Evolutionary conservation across 2,797 vertebrate genomes (phyloP).

Genomic region (Pristis pectinata): DNA sequence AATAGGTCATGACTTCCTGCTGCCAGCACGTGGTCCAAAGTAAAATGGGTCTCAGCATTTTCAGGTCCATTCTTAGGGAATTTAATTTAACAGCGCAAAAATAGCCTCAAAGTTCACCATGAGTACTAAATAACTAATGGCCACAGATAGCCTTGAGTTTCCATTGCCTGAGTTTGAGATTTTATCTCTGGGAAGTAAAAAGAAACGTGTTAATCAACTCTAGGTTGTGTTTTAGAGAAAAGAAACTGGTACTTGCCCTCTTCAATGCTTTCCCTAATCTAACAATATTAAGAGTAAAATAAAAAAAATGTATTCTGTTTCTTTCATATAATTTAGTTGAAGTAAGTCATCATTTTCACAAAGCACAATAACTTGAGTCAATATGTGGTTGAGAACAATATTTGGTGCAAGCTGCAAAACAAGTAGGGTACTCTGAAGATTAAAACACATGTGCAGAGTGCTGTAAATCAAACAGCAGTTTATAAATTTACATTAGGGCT

Average conservation of each 20-base stretch:
- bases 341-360: conserved; percentile 18
- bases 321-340: not conserved
- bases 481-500: conserved; percentile 35
- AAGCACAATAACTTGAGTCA: conserved; percentile 14
- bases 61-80: not conserved
- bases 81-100: not conserved
- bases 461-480: conserved; percentile 37
- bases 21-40: too few species aligned
- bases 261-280: not conserved
- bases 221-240: not conserved
- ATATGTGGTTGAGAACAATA: conserved; percentile 1
- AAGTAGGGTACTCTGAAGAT: conserved; percentile 31
- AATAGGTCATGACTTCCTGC: not conserved
- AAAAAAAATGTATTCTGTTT: not conserved
- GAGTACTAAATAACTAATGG: not conserved
- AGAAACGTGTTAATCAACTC: not conserved
- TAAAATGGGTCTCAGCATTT: not conserved
- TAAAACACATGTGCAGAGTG: conserved; percentile 35
- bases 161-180: not conserved
- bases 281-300: not conserved
- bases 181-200: not conserved
- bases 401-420: conserved; percentile 33
- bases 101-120: not conserved
- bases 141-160: not conserved
- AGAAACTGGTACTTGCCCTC: not conserved